phyloP scores from a whole-genome alignment of 2,113 vertebrate species.

The Corynorhinus townsendii region DNA sequence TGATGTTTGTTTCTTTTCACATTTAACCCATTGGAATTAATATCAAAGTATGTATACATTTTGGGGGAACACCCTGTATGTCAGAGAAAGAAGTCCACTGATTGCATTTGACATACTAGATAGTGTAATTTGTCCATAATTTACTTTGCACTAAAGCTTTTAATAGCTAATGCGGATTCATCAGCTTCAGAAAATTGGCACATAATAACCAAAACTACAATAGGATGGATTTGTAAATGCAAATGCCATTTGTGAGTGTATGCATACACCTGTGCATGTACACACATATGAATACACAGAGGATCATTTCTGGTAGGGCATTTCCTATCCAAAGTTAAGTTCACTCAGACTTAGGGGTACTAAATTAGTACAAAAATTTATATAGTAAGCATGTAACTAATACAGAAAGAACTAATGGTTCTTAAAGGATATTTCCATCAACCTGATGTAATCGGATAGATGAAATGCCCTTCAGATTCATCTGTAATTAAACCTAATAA shows the following conservation, averaged over 20 bases:
- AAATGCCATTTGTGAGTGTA: not conserved
- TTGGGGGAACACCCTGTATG: not conserved
- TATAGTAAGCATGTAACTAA: not conserved
- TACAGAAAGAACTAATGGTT: not conserved
- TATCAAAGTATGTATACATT: too few species aligned
- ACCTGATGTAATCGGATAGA: not conserved
- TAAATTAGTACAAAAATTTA: not conserved
- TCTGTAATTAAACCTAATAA: constrained; percentile 17
- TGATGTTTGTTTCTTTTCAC: too few species aligned
- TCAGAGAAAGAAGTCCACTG: not conserved
- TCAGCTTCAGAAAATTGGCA: not conserved
- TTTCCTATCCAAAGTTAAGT: constrained; percentile 21
- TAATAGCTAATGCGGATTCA: not conserved
- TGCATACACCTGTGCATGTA: not conserved
- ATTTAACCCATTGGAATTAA: too few species aligned
- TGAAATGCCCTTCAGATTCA: not conserved
- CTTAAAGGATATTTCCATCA: not conserved
- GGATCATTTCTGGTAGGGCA: not conserved
- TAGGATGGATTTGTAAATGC: not conserved
- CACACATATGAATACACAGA: not conserved
- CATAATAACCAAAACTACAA: not conserved
- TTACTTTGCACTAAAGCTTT: not conserved
- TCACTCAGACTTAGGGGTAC: not conserved
- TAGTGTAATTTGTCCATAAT: not conserved
- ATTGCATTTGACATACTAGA: not conserved